Evolutionary conservation across 2,888 invertebrate species (phyloP).

Genomic region (Exocentrus adspersus): DNA sequence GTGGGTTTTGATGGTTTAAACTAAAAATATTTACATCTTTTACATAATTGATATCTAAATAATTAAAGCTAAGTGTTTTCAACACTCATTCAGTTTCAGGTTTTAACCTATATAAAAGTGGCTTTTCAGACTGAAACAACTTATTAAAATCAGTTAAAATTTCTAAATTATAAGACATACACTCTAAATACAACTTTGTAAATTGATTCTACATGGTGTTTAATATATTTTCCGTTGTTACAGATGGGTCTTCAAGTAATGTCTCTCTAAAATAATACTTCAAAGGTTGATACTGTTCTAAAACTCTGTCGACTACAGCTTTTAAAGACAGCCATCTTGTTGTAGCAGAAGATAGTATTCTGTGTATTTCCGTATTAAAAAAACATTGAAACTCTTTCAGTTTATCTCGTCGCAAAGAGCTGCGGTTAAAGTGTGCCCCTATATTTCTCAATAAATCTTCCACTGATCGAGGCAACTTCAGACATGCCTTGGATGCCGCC

Average conservation of each 20-base stretch:
- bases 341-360: slow-evolving; percentile 44
- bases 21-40: slow-evolving; percentile 14
- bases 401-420: slow-evolving; percentile 36
- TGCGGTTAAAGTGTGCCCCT: slow-evolving; percentile 46
- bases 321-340: slow-evolving; percentile 56
- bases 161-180: slow-evolving; percentile 16
- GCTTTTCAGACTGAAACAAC: slow-evolving; percentile 22
- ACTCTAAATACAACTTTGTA: slow-evolving; percentile 18
- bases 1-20: background rate
- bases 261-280: slow-evolving; percentile 21
- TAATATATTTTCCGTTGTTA: slow-evolving; percentile 17
- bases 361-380: slow-evolving; percentile 53
- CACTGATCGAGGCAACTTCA: slow-evolving; percentile 50
- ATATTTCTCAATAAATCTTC: slow-evolving; percentile 49
- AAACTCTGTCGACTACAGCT: slow-evolving; percentile 52
- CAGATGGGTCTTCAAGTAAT: slow-evolving; percentile 19
- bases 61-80: slow-evolving; percentile 14
- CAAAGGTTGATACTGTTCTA: slow-evolving; percentile 54
- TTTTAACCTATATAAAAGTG: slow-evolving; percentile 12
- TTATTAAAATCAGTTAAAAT: slow-evolving; percentile 20
- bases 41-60: background rate
- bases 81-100: slow-evolving; percentile 14
- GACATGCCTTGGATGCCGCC: too few species aligned
- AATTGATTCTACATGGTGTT: slow-evolving; percentile 4
- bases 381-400: slow-evolving; percentile 54